Evolutionary conservation across 64 coral and sea anemone genomes (phyloP), one percentile per base, ranked within the genome.

Genomic region (Pachyseris speciosa): DNA sequence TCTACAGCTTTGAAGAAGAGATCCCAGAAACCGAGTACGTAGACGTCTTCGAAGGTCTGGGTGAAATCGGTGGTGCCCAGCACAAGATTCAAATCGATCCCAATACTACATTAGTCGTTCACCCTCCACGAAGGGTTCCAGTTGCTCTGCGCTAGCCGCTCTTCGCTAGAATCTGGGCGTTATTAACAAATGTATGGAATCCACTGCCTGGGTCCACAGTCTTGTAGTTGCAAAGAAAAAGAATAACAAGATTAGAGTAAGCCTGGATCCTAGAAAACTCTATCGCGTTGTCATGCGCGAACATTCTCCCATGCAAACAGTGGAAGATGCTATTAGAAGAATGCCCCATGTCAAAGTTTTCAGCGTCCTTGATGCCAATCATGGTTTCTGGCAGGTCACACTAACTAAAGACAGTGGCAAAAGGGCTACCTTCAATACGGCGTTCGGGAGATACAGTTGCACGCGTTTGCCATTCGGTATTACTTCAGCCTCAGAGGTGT

Each of bases 241-340:
- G 69, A 72, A 72, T 28, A 64, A 77, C 55, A 89, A 89, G 34
- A 52, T 76, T 15, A 72, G 36, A 74, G 86, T 78, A 19, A 65
- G 86, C 43, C 26, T 76, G 15, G 72, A 77, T 67, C 86, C 86
- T 2, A 76, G 72, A 19, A 55, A 78, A 48, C 49, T 77, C 49
- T 77, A 64, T 65, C 53, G 24, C 12, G 86, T 59, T 17, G 58
- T 89, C 72, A 45, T 65, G 37, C 17, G 72, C 34, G 69, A 89
- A 34, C 72, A 89, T 65, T 77, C 63, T 77, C 86, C 86, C n/a
- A 89, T 89, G 71, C 72, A 78, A 28, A 77, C 72, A 8, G 60
- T 89, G 1, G 87, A 89, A 13, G 53, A 89, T 45, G 63, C 66
- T 2, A 60, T 78, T 55, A 60, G 70, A 24, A 57, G 36, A 77